Evolutionary conservation across 1,140 invertebrate species (phyloP).

Genomic region (Rhynchophorus ferrugineus): DNA sequence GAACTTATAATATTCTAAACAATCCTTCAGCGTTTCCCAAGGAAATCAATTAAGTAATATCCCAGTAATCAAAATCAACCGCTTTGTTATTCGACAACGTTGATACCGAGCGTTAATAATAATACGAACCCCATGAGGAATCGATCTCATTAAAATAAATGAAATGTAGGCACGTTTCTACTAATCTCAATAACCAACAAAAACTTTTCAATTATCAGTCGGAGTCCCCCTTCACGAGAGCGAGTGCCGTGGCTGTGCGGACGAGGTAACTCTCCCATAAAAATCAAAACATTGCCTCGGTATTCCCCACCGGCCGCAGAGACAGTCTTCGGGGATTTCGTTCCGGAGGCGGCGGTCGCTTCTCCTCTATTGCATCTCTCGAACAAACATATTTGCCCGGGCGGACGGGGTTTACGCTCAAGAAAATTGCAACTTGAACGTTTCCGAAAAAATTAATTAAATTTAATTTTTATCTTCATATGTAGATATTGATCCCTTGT

Average conservation of each 20-base stretch:
- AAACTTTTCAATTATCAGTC: conserved; percentile 35
- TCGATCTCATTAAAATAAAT: conserved; percentile 33
- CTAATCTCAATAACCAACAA: conserved; percentile 37
- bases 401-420: no score
- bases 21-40: no score
- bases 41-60: no score
- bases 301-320: conserved; percentile 12
- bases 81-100: no score
- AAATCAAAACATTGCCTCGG: conserved; percentile 37
- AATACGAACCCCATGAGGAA: conserved; percentile 20
- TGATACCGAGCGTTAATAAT: conserved; percentile 15
- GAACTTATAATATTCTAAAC: no score
- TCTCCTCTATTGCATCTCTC: neutral
- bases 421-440: no score
- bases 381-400: neutral
- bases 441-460: no score
- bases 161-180: conserved; percentile 35
- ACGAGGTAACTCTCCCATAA: conserved; percentile 36
- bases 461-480: no score
- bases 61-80: no score
- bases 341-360: neutral
- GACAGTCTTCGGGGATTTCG: conserved; percentile 24
- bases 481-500: no score
- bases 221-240: conserved; percentile 14
- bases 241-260: conserved; percentile 7